Base-by-base conservation (phyloP, 1,140 invertebrate genomes). In the Leptopilina boulardi region DNA sequence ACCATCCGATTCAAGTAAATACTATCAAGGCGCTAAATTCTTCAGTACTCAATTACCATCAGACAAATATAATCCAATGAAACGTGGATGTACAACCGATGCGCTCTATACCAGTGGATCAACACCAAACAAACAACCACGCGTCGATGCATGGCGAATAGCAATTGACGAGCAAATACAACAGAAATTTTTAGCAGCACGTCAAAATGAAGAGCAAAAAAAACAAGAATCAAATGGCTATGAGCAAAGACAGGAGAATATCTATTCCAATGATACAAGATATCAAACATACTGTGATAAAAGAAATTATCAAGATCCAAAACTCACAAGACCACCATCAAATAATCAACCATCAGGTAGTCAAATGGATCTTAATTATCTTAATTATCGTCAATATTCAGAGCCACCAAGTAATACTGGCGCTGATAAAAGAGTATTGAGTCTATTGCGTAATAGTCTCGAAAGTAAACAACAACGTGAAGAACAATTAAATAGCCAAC, bases 381-480 rank as follows among this genome's bases (percentile, higher is more conserved):
- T 81, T 9, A 77, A 59, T 38, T 87, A 89, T 38, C 79, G 87
- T 0, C 87, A 2, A 15, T 21, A 47, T 0, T 41, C 79, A 13
- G 87, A 89, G 56, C 86, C 84, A 23, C 83, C 89, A 1, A 86
- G 81, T 26, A 89, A 88, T 51, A 86, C 91, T 10, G 92, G 92
- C 18, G 93, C 93, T 21, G 92, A 95, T 83, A 95, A 94, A 86
- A 91, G 93, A 54, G 94, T 95, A 18, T 87, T 95, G 71, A 95
- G 92, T 83, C 92, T 95, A 74, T 84, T 95, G 51, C 91, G 94
- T 80, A 94, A 93, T 79, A 95, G 93, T 85, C 88, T 95, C 77
- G 94, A 95, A 88, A 94, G 92, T 41, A 94, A 94, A 86, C 93
- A 93, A 76, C 92, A 91, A 73, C 88, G 91, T 66, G 93, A 94